Percentiles rank a stretch among this genome's conserved stretches.
phyloP scores from a whole-genome alignment of 2,113 vertebrate genomes.

The Andinoacara biseriatus region DNA sequence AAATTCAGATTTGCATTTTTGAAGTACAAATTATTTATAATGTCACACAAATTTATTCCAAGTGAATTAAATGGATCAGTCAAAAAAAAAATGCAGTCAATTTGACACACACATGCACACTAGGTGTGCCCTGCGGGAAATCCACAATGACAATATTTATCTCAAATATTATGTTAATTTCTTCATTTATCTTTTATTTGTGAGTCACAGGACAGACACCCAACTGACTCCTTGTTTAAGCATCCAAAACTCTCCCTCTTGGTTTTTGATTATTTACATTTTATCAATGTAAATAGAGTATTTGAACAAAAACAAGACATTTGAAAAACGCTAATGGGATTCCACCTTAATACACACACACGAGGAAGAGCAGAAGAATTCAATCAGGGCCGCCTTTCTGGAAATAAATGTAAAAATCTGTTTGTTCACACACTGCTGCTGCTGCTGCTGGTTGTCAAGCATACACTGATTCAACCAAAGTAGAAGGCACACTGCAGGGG shows the following conservation, averaged over 20 bases:
- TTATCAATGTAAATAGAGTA: neutral
- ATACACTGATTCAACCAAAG: neutral
- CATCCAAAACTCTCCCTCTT: neutral
- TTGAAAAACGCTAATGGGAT: neutral
- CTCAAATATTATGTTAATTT: neutral
- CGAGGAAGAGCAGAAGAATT: neutral
- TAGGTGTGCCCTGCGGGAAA: rapidly evolving
- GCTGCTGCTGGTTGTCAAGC: neutral
- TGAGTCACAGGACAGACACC: neutral
- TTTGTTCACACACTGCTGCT: neutral
- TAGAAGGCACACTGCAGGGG: neutral
- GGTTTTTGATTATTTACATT: neutral
- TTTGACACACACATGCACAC: neutral
- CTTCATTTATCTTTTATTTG: rapidly evolving
- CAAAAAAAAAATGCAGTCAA: neutral
- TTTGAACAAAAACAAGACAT: neutral
- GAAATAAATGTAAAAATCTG: neutral
- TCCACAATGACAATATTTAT: rapidly evolving
- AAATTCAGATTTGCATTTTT: neutral
- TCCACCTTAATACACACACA: neutral
- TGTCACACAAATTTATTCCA: neutral
- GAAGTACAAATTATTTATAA: neutral
- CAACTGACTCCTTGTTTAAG: neutral
- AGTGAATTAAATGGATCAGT: neutral
- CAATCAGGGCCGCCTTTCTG: rapidly evolving